Evolutionary conservation across 2,797 vertebrate genomes (phyloP).

Genomic region (Huso huso): DNA sequence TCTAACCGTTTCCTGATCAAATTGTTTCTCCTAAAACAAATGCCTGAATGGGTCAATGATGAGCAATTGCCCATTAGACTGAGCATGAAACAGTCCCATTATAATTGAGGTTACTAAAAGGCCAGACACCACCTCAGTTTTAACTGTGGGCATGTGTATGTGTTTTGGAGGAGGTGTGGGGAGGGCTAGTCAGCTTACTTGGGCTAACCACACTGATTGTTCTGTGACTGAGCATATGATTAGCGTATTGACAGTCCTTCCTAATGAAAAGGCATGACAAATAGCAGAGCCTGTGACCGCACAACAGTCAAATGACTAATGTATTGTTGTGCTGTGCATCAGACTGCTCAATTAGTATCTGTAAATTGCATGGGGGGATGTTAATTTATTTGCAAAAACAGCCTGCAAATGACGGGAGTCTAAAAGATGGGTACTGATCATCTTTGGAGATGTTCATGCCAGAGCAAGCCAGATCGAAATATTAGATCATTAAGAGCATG

Average conservation of each 20-base stretch:
- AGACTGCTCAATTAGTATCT: conserved; percentile 61
- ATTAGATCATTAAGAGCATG: neutral
- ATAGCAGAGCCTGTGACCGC: conserved; percentile 47
- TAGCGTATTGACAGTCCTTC: conserved; percentile 69
- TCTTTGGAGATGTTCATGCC: neutral
- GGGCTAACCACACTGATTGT: conserved; percentile 64
- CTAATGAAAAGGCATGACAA: conserved; percentile 66
- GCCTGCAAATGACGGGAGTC: neutral
- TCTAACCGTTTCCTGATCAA: conserved; percentile 15
- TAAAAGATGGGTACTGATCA: neutral
- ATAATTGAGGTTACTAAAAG: conserved; percentile 62
- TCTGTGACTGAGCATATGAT: conserved; percentile 85
- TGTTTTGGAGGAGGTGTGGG: conserved; percentile 27
- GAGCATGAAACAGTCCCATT: conserved; percentile 55
- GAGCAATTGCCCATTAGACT: conserved; percentile 67
- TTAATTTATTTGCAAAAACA: conserved; percentile 11
- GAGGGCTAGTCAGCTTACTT: conserved; percentile 50
- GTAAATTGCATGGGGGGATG: conserved; percentile 41
- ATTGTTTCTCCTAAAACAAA: conserved; percentile 31
- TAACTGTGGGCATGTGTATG: conserved; percentile 13
- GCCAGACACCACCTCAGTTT: conserved; percentile 58
- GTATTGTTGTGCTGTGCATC: conserved; percentile 48
- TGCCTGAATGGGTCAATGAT: conserved; percentile 51
- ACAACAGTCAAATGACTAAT: conserved; percentile 52
- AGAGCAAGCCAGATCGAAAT: neutral